These are phyloP conservation scores for Heliconius aoede DNA, from an alignment of 2,888 invertebrate genomes.

Conservation along the genomic window DNA sequence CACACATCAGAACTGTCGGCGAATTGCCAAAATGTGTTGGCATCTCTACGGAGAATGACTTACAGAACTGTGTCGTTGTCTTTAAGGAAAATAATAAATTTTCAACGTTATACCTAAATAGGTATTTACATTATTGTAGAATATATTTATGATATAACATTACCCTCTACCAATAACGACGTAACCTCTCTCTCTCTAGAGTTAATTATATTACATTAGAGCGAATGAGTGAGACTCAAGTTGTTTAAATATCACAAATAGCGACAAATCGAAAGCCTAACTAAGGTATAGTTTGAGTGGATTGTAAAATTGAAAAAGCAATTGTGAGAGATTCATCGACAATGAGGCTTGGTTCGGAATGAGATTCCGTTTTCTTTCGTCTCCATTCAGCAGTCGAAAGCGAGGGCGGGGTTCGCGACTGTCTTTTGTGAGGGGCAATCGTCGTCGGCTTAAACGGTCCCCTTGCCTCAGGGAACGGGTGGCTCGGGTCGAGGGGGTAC, in stretches of 20 bases:
- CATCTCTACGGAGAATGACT: conserved; percentile 52
- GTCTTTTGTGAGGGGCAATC: conserved; percentile 76
- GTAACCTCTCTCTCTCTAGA: background rate
- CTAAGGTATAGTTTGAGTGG: conserved; percentile 57
- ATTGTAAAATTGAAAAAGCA: conserved; percentile 71
- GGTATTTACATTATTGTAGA: background rate
- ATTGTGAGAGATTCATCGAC: conserved; percentile 72
- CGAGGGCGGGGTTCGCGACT: conserved; percentile 54
- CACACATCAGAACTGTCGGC: conserved; percentile 59
- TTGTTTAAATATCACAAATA: conserved; percentile 40
- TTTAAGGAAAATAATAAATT: conserved; percentile 29
- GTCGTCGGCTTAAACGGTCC: conserved; percentile 71
- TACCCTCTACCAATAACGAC: background rate
- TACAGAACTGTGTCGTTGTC: conserved; percentile 50
- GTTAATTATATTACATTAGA: background rate
- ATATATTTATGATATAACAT: background rate
- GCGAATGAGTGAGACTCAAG: background rate
- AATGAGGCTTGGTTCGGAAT: conserved; percentile 68
- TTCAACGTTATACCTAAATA: conserved; percentile 23
- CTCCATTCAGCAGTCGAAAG: conserved; percentile 64
- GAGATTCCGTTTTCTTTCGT: conserved; percentile 76
- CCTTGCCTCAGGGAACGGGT: conserved; percentile 53
- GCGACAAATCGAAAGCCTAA: conserved; percentile 49
- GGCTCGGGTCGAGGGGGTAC: conserved; percentile 52
- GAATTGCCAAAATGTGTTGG: conserved; percentile 56